Evolutionary conservation across 2,888 invertebrate genomes (phyloP), one percentile per base, ranked within the genome.

Genomic region (Epistrophe grossulariae): DNA sequence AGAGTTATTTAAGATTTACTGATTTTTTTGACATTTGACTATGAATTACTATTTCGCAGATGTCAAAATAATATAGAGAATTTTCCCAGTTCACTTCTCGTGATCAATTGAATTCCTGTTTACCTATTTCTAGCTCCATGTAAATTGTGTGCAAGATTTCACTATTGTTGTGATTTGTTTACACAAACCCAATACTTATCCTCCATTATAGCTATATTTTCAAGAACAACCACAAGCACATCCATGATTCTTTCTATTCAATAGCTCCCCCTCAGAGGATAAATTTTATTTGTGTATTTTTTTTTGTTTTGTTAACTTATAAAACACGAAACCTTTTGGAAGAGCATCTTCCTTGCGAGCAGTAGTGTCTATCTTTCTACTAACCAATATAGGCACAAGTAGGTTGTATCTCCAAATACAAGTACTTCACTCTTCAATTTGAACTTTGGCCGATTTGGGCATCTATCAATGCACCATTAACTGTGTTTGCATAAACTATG

Each of bases 371-470:
- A 60, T 60, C 59, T 76, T 62, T 13, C 7, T 17, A 24, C 24
- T 3, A 24, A 24, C 3, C 1, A 2, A 24, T 24, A 43, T 68
- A 77, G 76, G 24, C 60, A 52, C 50, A 48, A 79, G 64, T 17
- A 60, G 38, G 38, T 38, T 15, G 62, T 19, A 68, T 68, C 50
- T 59, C 52, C 50, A 80, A 84, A 84, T 84, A 72, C 77, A 76
- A 60, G 71, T 79, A 82, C 79, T 62, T 70, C 35, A 74, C 48
- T 59, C 62, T 59, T 17, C 79, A 64, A 57, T 43, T 82, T 87
- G 82, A 87, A 82, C 87, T 87, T 79, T 87, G 87, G 48, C 82
- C 87, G 76, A 76, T 82, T 83, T 79, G 48, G 71, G 82, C 66
- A 87, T 83, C 83, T 74, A 82, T 87, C 79, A 83, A 76, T 72